Conservation (phyloP, 2,797 vertebrate genomes). For the Eulemur albifrons region DNA sequence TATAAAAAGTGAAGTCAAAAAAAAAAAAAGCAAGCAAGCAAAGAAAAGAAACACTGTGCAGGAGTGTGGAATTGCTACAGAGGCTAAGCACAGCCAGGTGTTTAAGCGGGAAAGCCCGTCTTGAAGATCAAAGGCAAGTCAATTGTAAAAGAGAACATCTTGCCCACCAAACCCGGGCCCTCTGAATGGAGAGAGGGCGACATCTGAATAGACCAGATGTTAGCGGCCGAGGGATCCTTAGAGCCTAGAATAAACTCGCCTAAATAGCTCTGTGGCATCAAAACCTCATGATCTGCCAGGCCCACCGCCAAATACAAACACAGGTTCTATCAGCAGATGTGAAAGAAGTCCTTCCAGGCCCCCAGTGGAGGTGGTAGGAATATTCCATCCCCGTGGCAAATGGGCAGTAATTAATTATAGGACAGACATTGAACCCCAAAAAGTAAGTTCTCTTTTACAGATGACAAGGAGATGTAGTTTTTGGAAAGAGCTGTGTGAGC, state of each 20-base stretch:
- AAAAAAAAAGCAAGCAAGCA: background rate
- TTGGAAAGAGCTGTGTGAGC: background rate
- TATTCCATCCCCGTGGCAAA: background rate
- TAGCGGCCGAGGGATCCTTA: background rate
- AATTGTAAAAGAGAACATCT: conserved; percentile 53
- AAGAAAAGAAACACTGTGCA: background rate
- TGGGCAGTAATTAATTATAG: conserved; percentile 51
- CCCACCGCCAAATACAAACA: background rate
- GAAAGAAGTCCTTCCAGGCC: background rate
- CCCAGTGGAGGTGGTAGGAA: background rate
- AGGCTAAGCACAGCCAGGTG: background rate
- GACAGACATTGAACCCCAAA: background rate
- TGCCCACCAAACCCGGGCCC: conserved; percentile 21
- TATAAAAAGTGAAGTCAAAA: background rate
- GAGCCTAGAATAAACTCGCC: background rate
- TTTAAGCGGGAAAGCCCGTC: conserved; percentile 3
- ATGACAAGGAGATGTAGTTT: background rate
- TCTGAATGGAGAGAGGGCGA: background rate
- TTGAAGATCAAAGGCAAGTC: conserved; percentile 55
- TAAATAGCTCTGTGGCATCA: background rate
- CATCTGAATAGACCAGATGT: conserved; percentile 36
- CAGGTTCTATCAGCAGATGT: background rate
- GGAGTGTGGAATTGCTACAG: background rate
- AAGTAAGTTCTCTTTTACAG: background rate
- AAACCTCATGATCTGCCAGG: background rate